These are phyloP conservation scores for Phaetusa simplex DNA, from an alignment of 2,113 vertebrate genomes.

Conservation along the genomic window DNA sequence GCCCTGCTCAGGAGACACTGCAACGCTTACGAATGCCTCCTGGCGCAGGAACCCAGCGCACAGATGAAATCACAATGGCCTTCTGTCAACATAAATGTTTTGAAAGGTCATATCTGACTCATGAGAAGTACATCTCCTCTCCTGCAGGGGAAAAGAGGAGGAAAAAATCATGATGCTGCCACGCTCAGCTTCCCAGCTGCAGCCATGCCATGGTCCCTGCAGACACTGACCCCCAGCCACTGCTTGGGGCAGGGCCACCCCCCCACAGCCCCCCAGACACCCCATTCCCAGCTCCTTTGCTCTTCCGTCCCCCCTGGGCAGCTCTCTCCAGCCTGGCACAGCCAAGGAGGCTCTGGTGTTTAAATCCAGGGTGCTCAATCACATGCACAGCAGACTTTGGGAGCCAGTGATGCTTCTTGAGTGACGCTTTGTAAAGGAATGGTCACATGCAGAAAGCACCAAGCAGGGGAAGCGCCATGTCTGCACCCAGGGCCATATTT, in stretches of 20 bases:
- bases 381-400: fast-evolving
- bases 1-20: fast-evolving
- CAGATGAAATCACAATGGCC: background rate
- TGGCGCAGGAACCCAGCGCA: fast-evolving
- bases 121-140: background rate
- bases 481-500: background rate
- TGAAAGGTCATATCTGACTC: slow-evolving; percentile 5
- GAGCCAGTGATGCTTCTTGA: background rate
- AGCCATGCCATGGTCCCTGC: fast-evolving
- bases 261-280: background rate
- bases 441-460: background rate
- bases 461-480: background rate
- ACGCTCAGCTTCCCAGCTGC: background rate
- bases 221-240: fast-evolving
- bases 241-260: background rate
- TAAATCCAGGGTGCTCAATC: background rate
- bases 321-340: background rate
- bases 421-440: background rate
- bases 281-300: background rate
- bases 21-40: background rate
- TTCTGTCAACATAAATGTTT: background rate
- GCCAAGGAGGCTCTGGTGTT: background rate
- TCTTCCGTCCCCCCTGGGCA: fast-evolving
- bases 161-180: background rate
- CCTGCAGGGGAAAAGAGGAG: background rate